Evolutionary conservation across 2,888 invertebrate species (phyloP).

Genomic region (Heliconius aoede): DNA sequence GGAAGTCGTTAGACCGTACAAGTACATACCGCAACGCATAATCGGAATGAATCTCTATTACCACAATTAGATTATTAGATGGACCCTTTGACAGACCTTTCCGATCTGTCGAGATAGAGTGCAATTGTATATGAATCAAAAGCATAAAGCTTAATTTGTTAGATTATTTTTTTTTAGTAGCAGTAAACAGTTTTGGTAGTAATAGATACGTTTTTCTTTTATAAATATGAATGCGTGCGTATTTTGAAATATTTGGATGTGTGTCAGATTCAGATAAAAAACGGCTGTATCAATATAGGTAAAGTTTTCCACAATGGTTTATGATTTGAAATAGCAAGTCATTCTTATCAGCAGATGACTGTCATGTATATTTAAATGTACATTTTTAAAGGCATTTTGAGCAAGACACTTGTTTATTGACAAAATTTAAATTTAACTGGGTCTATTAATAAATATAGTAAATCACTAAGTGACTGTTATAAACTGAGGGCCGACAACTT

Average conservation of each 20-base stretch:
- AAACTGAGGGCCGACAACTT: slow-evolving; percentile 45
- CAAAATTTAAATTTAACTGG: not conserved
- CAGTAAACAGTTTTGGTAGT: not conserved
- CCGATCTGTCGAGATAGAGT: slow-evolving; percentile 25
- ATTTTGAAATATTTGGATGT: not conserved
- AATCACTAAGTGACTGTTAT: slow-evolving; percentile 21
- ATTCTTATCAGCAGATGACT: slow-evolving; percentile 5
- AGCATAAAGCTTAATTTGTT: not conserved
- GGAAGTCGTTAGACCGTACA: slow-evolving; percentile 15
- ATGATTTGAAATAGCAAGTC: not conserved
- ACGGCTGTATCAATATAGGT: too few species aligned
- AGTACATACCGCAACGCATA: slow-evolving; percentile 7
- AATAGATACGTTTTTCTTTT: too few species aligned
- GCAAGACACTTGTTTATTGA: not conserved
- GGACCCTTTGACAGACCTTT: slow-evolving; percentile 37
- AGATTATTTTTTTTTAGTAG: not conserved
- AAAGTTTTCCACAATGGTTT: not conserved
- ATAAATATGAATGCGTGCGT: not conserved
- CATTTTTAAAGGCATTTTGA: not conserved
- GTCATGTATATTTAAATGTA: too few species aligned
- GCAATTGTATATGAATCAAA: not conserved
- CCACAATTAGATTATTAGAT: slow-evolving; percentile 46
- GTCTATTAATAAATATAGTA: slow-evolving; percentile 15
- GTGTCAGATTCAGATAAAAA: not conserved
- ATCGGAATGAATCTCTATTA: slow-evolving; percentile 27